A percentile compares a stretch with the other conserved stretches of the same genome.
Conservation (phyloP, 2,797 vertebrate species). For the Okamejei kenojei region DNA sequence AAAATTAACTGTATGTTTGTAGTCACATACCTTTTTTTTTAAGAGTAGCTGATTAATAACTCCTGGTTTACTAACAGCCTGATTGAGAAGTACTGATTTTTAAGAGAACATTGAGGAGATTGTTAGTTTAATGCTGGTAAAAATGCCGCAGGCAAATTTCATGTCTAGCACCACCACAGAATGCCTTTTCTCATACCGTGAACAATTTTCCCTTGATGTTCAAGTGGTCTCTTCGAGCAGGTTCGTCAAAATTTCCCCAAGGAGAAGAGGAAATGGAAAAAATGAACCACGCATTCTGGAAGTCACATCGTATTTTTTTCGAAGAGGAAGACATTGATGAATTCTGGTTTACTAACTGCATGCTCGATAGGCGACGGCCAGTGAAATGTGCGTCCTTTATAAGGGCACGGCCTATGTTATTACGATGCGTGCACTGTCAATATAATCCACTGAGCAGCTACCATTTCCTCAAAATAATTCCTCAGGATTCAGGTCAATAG, state of each 20-base stretch:
- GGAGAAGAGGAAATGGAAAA: not conserved
- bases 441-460: not conserved
- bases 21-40: no score
- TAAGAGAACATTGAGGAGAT: no score
- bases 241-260: not conserved
- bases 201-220: not conserved
- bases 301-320: not conserved
- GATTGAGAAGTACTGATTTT: no score
- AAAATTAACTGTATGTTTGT: no score
- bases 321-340: not conserved
- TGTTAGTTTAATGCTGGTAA: no score
- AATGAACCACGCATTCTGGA: not conserved
- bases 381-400: not conserved
- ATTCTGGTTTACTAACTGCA: not conserved
- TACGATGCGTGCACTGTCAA: not conserved
- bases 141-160: no score
- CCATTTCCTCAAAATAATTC: not conserved
- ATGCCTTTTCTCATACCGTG: not conserved
- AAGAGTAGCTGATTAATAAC: no score
- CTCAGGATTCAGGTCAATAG: not conserved
- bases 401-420: not conserved
- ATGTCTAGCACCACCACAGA: not conserved
- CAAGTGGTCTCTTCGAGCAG: no score
- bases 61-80: no score
- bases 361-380: not conserved